Percentiles rank a stretch among this genome's conserved stretches.
Conservation (phyloP, 23 tunicate genomes). For the Botrylloides violaceus region DNA sequence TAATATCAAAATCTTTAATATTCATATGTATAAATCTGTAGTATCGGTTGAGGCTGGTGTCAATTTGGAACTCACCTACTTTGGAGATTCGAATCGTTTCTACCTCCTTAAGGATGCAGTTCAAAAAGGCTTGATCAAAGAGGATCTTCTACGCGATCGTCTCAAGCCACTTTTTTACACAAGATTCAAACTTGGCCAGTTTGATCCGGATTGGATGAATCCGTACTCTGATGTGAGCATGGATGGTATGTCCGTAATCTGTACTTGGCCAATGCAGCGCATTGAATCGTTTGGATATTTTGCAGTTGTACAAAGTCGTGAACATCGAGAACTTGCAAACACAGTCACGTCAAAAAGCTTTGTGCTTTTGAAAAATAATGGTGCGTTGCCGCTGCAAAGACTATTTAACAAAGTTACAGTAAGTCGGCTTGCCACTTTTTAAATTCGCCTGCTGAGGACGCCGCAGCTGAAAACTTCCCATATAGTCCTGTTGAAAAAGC, state of each 20-base stretch:
- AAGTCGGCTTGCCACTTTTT: too few species aligned
- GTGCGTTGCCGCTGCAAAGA: slow-evolving; percentile 42
- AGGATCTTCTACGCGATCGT: slow-evolving; percentile 34
- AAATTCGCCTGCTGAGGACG: too few species aligned
- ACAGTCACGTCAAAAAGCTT: slow-evolving; percentile 52
- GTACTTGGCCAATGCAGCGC: not conserved
- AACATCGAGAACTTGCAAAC: slow-evolving; percentile 44
- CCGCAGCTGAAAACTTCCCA: too few species aligned
- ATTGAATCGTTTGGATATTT: not conserved
- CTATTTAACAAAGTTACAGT: slow-evolving; percentile 40
- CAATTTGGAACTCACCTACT: slow-evolving; percentile 54
- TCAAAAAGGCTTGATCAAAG: slow-evolving; percentile 22
- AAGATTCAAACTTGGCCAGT: slow-evolving; percentile 70
- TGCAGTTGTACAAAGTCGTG: slow-evolving; percentile 29
- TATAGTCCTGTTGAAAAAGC: too few species aligned
- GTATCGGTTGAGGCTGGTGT: slow-evolving; percentile 64
- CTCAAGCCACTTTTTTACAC: slow-evolving; percentile 50
- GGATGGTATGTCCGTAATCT: slow-evolving; percentile 33
- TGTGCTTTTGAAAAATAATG: slow-evolving; percentile 77
- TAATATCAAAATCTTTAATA: not conserved
- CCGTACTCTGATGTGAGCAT: slow-evolving; percentile 47
- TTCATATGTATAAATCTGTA: not conserved
- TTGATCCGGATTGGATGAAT: slow-evolving; percentile 55
- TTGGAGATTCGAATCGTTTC: slow-evolving; percentile 40
- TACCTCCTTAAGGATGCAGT: slow-evolving; percentile 38